These are phyloP conservation scores for Anarsia innoxiella DNA, from an alignment of 2,888 invertebrate species.

Conservation along the genomic window DNA sequence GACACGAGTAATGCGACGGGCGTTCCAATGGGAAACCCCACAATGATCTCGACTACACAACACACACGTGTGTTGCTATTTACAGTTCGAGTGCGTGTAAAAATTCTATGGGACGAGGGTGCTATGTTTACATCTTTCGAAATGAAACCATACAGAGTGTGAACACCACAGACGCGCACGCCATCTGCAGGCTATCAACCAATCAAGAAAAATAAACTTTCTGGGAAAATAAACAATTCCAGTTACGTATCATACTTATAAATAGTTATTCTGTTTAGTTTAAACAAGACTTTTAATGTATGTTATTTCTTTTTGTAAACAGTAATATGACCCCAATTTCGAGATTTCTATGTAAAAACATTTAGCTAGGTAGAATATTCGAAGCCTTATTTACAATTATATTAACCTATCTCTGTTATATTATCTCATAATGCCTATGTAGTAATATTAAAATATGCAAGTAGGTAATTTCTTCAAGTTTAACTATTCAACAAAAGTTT, in stretches of 20 bases:
- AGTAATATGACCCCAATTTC: too few relatives aligned
- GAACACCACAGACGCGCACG: conserved; percentile 45
- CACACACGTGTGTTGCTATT: conserved; percentile 42
- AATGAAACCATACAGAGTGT: conserved; percentile 57
- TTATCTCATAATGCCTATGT: too few relatives aligned
- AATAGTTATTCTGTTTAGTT: conserved; percentile 51
- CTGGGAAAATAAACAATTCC: conserved; percentile 61
- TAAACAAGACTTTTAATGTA: conserved; percentile 17
- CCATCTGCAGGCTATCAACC: conserved; percentile 69
- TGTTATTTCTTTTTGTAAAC: conserved; percentile 6
- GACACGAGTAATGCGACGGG: too few relatives aligned
- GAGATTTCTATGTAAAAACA: too few relatives aligned
- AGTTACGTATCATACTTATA: conserved; percentile 40
- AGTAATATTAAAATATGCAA: too few relatives aligned
- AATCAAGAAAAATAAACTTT: conserved; percentile 64
- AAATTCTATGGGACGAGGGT: conserved; percentile 57
- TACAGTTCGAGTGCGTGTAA: conserved; percentile 47
- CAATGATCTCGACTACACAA: conserved; percentile 37
- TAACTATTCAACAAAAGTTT: conserved; percentile 61
- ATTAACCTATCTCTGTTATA: too few relatives aligned
- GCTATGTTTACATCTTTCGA: conserved; percentile 59
- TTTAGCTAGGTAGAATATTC: too few relatives aligned
- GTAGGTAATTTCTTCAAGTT: conserved; percentile 13
- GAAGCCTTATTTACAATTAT: too few relatives aligned
- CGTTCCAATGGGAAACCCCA: conserved; percentile 33